These are phyloP conservation scores for Anarsia innoxiella DNA, from an alignment of 2,888 invertebrate genomes.

Conservation along the genomic window DNA sequence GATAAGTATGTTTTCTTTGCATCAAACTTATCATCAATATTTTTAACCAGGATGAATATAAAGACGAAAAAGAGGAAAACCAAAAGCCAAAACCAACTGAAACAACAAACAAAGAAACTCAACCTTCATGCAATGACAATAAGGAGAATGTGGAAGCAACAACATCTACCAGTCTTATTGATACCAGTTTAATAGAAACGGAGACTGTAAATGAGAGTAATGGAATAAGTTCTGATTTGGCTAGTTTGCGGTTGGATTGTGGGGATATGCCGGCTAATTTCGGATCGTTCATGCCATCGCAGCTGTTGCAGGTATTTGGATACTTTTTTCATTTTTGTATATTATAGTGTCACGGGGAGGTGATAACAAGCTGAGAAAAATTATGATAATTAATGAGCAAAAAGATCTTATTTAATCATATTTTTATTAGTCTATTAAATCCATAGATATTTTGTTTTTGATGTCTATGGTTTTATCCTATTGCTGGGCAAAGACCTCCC, in stretches of 20 bases:
- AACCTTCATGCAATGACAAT: slow-evolving; percentile 21
- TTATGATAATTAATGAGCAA: too few relatives aligned
- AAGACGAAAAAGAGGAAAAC: slow-evolving; percentile 55
- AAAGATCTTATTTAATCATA: too few relatives aligned
- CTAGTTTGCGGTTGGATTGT: slow-evolving; percentile 50
- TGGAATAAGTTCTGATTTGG: slow-evolving; percentile 50
- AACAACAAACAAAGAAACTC: slow-evolving; percentile 26
- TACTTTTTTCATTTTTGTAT: not conserved
- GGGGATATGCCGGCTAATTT: slow-evolving; percentile 47
- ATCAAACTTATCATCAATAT: too few relatives aligned
- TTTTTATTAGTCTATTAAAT: too few relatives aligned
- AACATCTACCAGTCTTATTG: slow-evolving; percentile 44
- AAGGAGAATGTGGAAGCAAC: slow-evolving; percentile 19
- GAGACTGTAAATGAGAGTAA: slow-evolving; percentile 23
- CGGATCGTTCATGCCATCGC: slow-evolving; percentile 68
- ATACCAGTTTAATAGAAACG: slow-evolving; percentile 37
- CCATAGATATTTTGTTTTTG: too few relatives aligned
- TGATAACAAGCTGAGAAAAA: too few relatives aligned
- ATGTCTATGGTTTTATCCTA: too few relatives aligned
- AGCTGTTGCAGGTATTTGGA: slow-evolving; percentile 61
- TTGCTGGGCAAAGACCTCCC: too few relatives aligned
- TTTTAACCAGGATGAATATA: slow-evolving; percentile 73
- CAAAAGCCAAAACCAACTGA: slow-evolving; percentile 38
- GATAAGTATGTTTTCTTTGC: too few relatives aligned
- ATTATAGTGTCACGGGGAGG: not conserved